phyloP scores from a whole-genome alignment of 2,797 vertebrate species.

The Protonibea diacanthus region DNA sequence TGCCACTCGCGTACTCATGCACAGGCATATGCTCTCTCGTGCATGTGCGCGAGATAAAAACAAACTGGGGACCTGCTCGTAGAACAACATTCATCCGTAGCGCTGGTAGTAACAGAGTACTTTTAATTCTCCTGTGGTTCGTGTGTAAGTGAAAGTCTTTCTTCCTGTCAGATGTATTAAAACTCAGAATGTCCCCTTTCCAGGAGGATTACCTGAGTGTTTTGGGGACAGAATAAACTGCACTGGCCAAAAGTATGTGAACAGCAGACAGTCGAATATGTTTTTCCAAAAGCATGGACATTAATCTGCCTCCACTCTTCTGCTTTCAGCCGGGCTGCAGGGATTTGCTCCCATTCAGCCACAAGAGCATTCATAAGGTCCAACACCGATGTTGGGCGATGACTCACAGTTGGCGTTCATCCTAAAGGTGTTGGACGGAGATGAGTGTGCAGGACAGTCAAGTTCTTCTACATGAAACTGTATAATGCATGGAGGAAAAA shows the following conservation, averaged over 20 bases:
- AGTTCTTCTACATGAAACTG: neutral
- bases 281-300: too few species aligned
- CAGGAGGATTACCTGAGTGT: neutral
- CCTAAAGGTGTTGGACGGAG: neutral
- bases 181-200: neutral
- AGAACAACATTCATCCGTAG: neutral
- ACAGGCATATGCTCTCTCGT: neutral
- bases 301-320: neutral
- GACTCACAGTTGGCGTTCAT: neutral
- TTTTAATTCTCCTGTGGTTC: neutral
- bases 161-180: neutral
- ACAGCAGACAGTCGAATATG: too few species aligned
- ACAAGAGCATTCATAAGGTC: neutral
- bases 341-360: neutral
- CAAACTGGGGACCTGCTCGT: neutral
- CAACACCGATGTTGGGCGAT: neutral
- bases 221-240: too few species aligned
- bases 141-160: neutral
- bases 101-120: neutral
- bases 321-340: neutral
- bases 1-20: neutral
- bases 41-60: neutral
- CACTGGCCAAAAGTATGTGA: too few species aligned
- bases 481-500: too few species aligned
- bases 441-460: neutral